Evolutionary conservation across 2,888 invertebrate genomes (phyloP), one percentile per base, ranked within the genome.

Genomic region (Sarcophaga variegata): DNA sequence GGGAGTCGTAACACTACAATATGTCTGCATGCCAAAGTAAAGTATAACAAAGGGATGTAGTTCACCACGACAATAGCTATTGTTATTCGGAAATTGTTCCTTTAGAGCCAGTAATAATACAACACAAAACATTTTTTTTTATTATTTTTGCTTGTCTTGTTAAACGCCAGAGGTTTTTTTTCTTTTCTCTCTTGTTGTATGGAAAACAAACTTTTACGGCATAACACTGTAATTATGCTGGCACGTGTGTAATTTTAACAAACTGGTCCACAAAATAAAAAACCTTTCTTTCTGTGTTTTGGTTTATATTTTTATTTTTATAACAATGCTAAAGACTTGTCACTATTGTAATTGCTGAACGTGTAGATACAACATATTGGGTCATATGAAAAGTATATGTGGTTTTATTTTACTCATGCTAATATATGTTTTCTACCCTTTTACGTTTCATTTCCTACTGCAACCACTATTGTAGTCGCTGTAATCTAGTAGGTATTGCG

Each of bases 271-370:
- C 12, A 54, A 14, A 14, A 14, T 17, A 37, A 22, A 22, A 22
- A 77, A 81, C 54, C 71, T 85, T 77, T 77, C 22, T 54, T 49
- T 54, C 3, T 14, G 3, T 54, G 17, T 12, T 54, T 54, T 54
- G 4, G 12, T 54, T 63, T 37, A 20, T 22, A 12, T 59, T 59
- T 59, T 22, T 22, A 10, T 60, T 67, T 79, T 71, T 64, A 59
- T 60, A 78, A 77, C 71, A 67, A 27, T 45, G 20, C 64, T 79
- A 66, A 84, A 80, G 62, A 75, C 70, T 80, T 80, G 74, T 70
- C 83, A 69, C 80, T 70, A 79, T 66, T 70, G 59, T 80, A 84
- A 84, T 84, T 80, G 79, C 64, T 22, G 66, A 84, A 75, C 83
- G 80, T 84, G 83, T 70, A 62, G 3, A 37, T 54, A 17, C 3